These are phyloP conservation scores for Galerucella pusilla DNA, from an alignment of 2,888 invertebrate species.

Conservation along the genomic window DNA sequence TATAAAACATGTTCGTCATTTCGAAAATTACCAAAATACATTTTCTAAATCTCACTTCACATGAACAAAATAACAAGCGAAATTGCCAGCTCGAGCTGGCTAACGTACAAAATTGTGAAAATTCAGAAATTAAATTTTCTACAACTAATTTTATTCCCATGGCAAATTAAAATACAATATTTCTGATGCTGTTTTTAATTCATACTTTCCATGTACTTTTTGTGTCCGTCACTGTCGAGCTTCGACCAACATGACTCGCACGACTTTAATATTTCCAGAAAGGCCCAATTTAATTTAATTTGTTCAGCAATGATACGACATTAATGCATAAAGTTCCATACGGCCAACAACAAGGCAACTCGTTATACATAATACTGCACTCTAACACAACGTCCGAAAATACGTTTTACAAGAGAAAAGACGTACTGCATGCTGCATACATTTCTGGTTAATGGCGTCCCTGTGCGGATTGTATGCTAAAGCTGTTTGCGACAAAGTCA, in stretches of 20 bases:
- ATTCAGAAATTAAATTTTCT: too few species aligned
- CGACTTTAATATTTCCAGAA: conserved; percentile 47
- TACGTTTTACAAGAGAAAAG: conserved; percentile 28
- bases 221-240: background rate
- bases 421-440: conserved; percentile 25
- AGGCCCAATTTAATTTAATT: conserved; percentile 52
- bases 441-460: conserved; percentile 31
- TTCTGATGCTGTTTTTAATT: background rate
- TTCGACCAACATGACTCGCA: conserved; percentile 24
- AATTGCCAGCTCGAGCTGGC: too few species aligned
- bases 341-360: too few species aligned
- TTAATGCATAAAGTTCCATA: conserved; percentile 45
- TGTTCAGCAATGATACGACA: conserved; percentile 50
- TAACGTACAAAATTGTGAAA: too few species aligned
- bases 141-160: too few species aligned
- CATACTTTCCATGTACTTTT: background rate
- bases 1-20: too few species aligned
- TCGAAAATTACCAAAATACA: too few species aligned
- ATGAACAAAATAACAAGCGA: too few species aligned
- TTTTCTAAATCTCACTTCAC: too few species aligned
- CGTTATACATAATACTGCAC: conserved; percentile 41
- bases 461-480: conserved; percentile 30
- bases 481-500: conserved; percentile 26
- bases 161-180: too few species aligned
- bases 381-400: conserved; percentile 34